Conservation (phyloP, 2,888 invertebrate species). For the Drosophila imparisetae region DNA sequence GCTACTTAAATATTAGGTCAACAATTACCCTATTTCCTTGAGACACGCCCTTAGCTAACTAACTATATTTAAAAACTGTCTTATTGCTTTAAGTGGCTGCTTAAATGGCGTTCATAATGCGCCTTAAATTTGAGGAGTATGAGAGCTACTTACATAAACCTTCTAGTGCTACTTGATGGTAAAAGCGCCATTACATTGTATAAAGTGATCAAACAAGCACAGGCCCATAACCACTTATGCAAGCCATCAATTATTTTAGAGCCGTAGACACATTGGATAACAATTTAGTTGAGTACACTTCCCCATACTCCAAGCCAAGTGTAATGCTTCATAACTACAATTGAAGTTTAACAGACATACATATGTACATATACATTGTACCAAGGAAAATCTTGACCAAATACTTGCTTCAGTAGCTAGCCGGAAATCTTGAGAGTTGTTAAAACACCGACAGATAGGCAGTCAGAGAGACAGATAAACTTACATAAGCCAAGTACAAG, state of each 20-base stretch:
- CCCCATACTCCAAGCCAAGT: constrained; percentile 25
- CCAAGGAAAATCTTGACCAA: constrained; percentile 37
- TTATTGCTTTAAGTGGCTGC: constrained; percentile 1
- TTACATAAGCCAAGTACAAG: constrained; percentile 22
- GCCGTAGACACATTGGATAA: constrained; percentile 4
- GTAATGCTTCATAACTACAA: constrained; percentile 25
- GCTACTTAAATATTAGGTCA: background rate
- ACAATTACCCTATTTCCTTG: constrained; percentile 1
- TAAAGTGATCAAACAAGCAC: constrained; percentile 19
- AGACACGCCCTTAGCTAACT: constrained; percentile 12
- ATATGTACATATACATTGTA: constrained; percentile 5
- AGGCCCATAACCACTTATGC: constrained; percentile 5
- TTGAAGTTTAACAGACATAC: constrained; percentile 20
- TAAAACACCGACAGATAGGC: constrained; percentile 3
- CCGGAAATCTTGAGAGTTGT: constrained; percentile 40
- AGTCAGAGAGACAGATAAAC: background rate
- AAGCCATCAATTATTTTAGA: background rate
- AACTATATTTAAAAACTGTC: constrained; percentile 10
- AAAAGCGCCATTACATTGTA: background rate
- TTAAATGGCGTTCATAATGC: constrained; percentile 16
- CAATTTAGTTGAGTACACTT: constrained; percentile 30
- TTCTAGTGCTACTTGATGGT: constrained; percentile 8
- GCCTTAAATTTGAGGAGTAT: background rate
- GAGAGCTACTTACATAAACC: constrained; percentile 16
- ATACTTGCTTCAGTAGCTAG: constrained; percentile 12